Evolutionary conservation across 2,797 vertebrate genomes (phyloP).

Genomic region (Rachycentron canadum): DNA sequence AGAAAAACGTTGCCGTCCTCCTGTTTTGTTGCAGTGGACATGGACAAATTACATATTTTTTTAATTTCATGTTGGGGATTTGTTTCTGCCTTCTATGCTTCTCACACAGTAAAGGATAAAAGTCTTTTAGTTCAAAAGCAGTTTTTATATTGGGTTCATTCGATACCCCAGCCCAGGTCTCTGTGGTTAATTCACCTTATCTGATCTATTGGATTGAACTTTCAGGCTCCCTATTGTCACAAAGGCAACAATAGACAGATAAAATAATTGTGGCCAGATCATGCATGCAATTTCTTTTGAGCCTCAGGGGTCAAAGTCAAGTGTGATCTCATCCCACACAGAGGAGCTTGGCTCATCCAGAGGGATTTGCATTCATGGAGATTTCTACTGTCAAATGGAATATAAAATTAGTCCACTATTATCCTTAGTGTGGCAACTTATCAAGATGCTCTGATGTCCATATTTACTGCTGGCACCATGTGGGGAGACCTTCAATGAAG

Average conservation of each 20-base stretch:
- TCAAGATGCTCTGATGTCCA: conserved; percentile 23
- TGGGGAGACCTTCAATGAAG: conserved; percentile 12
- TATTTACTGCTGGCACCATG: conserved; percentile 24
- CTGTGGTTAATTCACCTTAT: conserved; percentile 33
- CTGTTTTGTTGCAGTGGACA: neutral
- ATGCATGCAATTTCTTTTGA: conserved; percentile 49
- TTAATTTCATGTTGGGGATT: neutral
- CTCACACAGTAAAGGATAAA: neutral
- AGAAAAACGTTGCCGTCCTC: neutral
- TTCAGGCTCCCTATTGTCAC: conserved; percentile 22
- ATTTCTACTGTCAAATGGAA: conserved; percentile 58
- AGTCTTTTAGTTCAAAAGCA: conserved; percentile 3
- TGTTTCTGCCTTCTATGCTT: neutral
- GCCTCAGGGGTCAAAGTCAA: conserved; percentile 65
- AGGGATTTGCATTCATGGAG: conserved; percentile 52
- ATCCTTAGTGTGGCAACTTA: conserved; percentile 1
- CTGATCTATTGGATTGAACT: conserved; percentile 21
- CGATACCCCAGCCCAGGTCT: neutral
- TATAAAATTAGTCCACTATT: conserved; percentile 56
- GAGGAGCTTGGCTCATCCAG: conserved; percentile 43
- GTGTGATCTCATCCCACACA: conserved; percentile 33
- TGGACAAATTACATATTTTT: neutral
- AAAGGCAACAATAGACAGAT: conserved; percentile 18
- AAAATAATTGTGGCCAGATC: conserved; percentile 50
- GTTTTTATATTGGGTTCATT: conserved; percentile 13